Percentiles rank a stretch among this genome's conserved stretches.
Conservation (phyloP, 2,888 invertebrate genomes). For the Poecilobothrus nobilitatus region DNA sequence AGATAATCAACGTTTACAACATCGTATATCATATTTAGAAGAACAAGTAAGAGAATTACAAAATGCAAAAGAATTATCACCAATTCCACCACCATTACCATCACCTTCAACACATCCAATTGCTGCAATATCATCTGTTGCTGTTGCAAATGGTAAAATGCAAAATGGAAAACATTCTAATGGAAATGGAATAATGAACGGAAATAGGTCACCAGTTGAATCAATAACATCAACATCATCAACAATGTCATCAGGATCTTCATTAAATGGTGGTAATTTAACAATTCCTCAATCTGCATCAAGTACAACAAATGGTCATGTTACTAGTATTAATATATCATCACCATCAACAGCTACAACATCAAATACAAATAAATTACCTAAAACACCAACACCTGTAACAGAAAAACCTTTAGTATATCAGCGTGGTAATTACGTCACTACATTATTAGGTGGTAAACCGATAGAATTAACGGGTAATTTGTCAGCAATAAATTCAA, state of each 20-base stretch:
- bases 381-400: slow-evolving; percentile 25
- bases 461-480: slow-evolving; percentile 39
- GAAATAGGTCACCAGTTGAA: slow-evolving; percentile 13
- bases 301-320: slow-evolving; percentile 41
- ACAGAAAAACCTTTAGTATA: slow-evolving; percentile 58
- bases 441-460: slow-evolving; percentile 56
- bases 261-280: slow-evolving; percentile 12
- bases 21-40: slow-evolving; percentile 81
- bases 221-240: slow-evolving; percentile 8
- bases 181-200: slow-evolving; percentile 10
- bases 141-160: background rate
- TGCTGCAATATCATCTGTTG: background rate
- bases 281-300: slow-evolving; percentile 24
- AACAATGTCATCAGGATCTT: slow-evolving; percentile 15
- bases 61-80: slow-evolving; percentile 31
- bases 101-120: background rate
- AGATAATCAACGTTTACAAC: slow-evolving; percentile 76
- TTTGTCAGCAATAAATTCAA: slow-evolving; percentile 12
- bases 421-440: slow-evolving; percentile 73
- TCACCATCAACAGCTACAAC: slow-evolving; percentile 43
- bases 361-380: slow-evolving; percentile 27
- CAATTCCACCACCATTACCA: background rate
- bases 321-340: slow-evolving; percentile 63
- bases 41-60: slow-evolving; percentile 68
- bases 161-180: background rate